phyloP scores from a whole-genome alignment of 2,888 invertebrate species.

The Meiosimyza platycephala region DNA sequence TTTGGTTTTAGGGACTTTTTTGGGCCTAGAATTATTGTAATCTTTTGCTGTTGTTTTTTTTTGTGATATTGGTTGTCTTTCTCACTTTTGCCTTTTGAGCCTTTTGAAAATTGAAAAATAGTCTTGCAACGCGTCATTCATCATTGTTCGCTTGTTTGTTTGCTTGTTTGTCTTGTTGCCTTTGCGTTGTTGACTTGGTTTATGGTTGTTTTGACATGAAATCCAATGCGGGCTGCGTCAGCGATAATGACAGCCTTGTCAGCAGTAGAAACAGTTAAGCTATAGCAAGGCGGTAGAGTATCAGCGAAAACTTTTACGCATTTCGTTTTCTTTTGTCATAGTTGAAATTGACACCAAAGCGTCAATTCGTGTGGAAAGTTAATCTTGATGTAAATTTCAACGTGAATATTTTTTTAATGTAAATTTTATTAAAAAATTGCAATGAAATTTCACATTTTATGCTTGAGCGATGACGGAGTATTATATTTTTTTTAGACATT shows the following conservation, averaged over 20 bases:
- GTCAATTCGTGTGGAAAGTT: too few species aligned
- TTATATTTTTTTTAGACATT: too few species aligned
- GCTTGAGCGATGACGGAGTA: too few species aligned
- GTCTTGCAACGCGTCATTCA: constrained; percentile 56
- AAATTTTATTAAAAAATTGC: too few species aligned
- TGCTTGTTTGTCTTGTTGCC: constrained; percentile 45
- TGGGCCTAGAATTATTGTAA: background rate
- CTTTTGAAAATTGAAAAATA: constrained; percentile 54
- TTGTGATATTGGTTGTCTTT: background rate
- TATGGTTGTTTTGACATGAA: constrained; percentile 54
- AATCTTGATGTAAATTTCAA: too few species aligned
- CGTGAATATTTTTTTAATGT: too few species aligned
- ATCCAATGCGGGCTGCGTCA: constrained; percentile 51
- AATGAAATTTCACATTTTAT: too few species aligned
- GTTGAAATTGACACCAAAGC: too few species aligned
- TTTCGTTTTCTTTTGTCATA: too few species aligned
- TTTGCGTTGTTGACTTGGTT: constrained; percentile 56
- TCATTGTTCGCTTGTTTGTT: constrained; percentile 44
- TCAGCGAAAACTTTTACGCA: background rate
- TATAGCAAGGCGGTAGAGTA: constrained; percentile 45
- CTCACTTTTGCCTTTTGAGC: background rate
- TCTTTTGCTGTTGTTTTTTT: background rate
- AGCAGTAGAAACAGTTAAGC: constrained; percentile 21
- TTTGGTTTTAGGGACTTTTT: too few species aligned
- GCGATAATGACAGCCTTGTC: constrained; percentile 42